A percentile compares a stretch with the other conserved stretches of the same genome.
Conservation (phyloP, 2,113 vertebrate genomes). For the Malurus cyaneus region DNA sequence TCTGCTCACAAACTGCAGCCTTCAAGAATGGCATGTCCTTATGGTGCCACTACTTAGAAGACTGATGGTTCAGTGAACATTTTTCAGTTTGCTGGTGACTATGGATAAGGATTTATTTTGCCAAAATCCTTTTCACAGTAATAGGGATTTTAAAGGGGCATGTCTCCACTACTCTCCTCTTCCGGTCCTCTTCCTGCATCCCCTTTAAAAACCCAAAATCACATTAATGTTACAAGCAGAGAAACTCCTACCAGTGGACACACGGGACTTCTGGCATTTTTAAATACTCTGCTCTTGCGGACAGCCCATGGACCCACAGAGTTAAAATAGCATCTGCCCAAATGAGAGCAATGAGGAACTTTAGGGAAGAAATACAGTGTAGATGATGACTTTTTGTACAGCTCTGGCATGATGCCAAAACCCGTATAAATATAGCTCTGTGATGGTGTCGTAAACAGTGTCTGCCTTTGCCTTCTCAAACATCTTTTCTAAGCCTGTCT, state of each 20-base stretch:
- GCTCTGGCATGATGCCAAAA: not conserved
- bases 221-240: not conserved
- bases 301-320: not conserved
- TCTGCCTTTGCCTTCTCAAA: not conserved
- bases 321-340: not conserved
- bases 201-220: not conserved
- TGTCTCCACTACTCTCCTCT: not conserved
- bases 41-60: not conserved
- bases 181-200: fast-evolving
- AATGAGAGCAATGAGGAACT: not conserved
- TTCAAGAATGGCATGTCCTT: not conserved
- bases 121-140: not conserved
- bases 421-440: not conserved
- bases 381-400: not conserved
- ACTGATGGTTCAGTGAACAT: not conserved
- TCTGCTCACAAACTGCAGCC: not conserved
- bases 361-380: not conserved
- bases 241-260: not conserved
- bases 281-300: not conserved
- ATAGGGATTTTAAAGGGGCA: not conserved
- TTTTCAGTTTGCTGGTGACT: not conserved
- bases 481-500: not conserved
- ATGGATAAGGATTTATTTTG: not conserved
- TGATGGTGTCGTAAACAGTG: not conserved
- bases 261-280: not conserved